phyloP scores from a whole-genome alignment of 1,140 invertebrate species.

The Dendrolimus kikuchii region DNA sequence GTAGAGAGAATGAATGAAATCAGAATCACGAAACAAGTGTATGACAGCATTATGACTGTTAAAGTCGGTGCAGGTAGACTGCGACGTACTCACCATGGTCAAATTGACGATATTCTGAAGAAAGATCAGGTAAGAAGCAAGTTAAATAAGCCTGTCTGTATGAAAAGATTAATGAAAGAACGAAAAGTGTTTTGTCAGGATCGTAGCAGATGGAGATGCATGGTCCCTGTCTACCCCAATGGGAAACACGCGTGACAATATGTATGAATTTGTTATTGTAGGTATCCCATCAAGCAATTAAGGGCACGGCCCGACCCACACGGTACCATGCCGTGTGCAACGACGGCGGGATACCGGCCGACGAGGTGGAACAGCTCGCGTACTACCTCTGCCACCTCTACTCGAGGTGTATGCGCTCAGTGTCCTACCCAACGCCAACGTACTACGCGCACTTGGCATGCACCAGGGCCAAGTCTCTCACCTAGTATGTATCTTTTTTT shows the following conservation, averaged over 20 bases:
- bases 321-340: conserved; percentile 91
- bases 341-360: conserved; percentile 80
- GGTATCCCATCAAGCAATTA: conserved; percentile 77
- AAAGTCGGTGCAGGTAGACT: too few species aligned
- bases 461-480: conserved; percentile 79
- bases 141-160: too few species aligned
- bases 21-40: too few species aligned
- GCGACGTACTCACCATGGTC: too few species aligned
- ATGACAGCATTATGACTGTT: too few species aligned
- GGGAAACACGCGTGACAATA: not conserved
- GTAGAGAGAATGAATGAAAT: too few species aligned
- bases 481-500: conserved; percentile 59
- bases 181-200: not conserved
- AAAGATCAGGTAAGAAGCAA: too few species aligned
- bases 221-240: not conserved
- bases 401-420: conserved; percentile 87
- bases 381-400: conserved; percentile 93
- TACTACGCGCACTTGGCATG: conserved; percentile 97
- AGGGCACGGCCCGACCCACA: conserved; percentile 91
- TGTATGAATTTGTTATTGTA: conserved; percentile 15
- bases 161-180: too few species aligned
- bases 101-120: too few species aligned
- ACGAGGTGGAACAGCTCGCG: conserved; percentile 87
- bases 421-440: conserved; percentile 94
- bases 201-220: not conserved